Evolutionary conservation across 2,113 vertebrate genomes (phyloP).

Genomic region (Theristicus caerulescens): DNA sequence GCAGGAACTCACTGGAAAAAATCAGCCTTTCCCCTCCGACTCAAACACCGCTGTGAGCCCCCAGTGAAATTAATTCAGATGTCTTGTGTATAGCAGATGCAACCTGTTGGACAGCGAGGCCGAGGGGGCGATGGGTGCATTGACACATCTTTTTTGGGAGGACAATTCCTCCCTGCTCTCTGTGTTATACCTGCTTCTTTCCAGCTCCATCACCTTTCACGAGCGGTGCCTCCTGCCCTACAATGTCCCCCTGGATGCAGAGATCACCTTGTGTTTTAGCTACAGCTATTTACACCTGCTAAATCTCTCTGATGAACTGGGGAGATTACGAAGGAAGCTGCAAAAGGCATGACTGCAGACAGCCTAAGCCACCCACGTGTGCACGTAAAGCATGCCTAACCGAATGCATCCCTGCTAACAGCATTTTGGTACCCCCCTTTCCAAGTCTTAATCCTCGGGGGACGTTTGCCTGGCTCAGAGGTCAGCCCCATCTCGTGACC

Average conservation of each 20-base stretch:
- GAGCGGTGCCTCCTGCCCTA: neutral
- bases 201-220: neutral
- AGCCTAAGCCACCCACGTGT: rapidly evolving
- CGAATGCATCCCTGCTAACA: neutral
- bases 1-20: neutral
- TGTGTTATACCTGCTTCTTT: neutral
- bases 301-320: neutral
- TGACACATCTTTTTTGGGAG: neutral
- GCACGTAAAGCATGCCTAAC: no score
- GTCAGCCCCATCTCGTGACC: neutral
- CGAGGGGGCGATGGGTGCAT: rapidly evolving
- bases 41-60: neutral
- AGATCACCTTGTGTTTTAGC: neutral
- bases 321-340: neutral
- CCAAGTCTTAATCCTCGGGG: neutral
- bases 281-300: neutral
- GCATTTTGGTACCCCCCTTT: neutral
- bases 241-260: rapidly evolving
- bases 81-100: rapidly evolving
- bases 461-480: neutral
- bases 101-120: neutral
- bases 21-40: neutral
- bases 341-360: neutral
- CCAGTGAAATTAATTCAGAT: rapidly evolving
- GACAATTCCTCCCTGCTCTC: rapidly evolving